Evolutionary conservation across 2,888 invertebrate genomes (phyloP).

Genomic region (Taenaris catops): DNA sequence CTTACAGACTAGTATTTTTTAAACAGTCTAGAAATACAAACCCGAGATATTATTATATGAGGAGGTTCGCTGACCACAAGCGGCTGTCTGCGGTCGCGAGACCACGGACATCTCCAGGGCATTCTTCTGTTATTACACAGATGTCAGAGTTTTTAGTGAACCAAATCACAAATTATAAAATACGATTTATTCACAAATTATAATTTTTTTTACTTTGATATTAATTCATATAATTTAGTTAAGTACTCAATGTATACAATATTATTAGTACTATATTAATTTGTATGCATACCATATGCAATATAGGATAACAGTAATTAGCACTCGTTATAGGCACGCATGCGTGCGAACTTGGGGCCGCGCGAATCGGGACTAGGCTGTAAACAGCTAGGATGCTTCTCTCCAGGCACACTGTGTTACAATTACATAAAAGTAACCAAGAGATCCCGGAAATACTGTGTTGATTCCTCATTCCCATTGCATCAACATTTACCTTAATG

Average conservation of each 20-base stretch:
- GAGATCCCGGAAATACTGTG: slow-evolving; percentile 9
- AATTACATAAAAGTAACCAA: slow-evolving; percentile 16
- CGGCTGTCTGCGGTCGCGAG: slow-evolving; percentile 54
- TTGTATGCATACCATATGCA: background rate
- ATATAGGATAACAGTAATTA: slow-evolving; percentile 40
- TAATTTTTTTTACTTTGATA: too few species aligned
- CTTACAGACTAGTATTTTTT: too few species aligned
- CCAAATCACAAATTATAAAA: slow-evolving; percentile 1
- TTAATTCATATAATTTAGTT: too few species aligned
- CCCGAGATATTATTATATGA: slow-evolving; percentile 52
- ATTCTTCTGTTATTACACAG: slow-evolving; percentile 37
- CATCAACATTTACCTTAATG: too few species aligned
- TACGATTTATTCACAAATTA: too few species aligned
- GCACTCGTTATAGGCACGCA: slow-evolving; percentile 34
- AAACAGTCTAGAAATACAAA: slow-evolving; percentile 38
- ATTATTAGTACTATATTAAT: too few species aligned
- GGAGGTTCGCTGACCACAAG: slow-evolving; percentile 52
- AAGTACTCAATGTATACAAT: too few species aligned
- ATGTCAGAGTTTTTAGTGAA: slow-evolving; percentile 30
- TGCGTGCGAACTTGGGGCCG: slow-evolving; percentile 56
- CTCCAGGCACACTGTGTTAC: slow-evolving; percentile 15
- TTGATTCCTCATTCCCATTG: too few species aligned
- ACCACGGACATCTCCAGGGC: slow-evolving; percentile 74
- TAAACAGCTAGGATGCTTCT: slow-evolving; percentile 14
- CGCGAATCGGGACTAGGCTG: slow-evolving; percentile 51